Evolutionary conservation across 2,113 vertebrate species (phyloP), one percentile per base, ranked within the genome.

Genomic region (Apteryx owenii): DNA sequence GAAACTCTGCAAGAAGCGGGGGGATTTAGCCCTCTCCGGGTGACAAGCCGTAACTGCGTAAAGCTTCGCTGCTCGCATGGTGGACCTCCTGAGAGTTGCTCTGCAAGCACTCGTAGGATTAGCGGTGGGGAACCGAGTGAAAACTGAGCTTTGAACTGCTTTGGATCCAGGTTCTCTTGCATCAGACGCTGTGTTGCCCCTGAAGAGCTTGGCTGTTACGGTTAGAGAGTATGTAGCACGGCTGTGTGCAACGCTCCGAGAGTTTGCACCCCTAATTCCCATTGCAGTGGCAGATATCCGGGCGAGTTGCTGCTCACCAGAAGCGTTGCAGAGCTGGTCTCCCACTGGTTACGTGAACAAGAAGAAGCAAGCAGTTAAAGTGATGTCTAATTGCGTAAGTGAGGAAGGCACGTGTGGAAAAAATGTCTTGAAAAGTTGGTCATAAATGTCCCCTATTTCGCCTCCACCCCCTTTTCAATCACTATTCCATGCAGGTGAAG

Each of bases 331-430:
- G 82, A 42, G 26, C 42, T n/a, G 28, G 8, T 68, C 17, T 68
- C 46, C 54, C 21, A 16, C 28, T 3, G 0, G 38, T 14, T 46
- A 9, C 31, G 42, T 33, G 22, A 26, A 28, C n/a, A 17, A 36
- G 28, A 17, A 36, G 69, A 56, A 53, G n/a, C 28, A 7, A 16
- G 60, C 78, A 65, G 77, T 69, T 48, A 53, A 38, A 56, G 56
- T 0, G 0, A 48, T 1, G 17, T 40, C 79, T 86, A 3, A 0
- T 26, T 31, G 62, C 8, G 1, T 1, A 3, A 48, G 50, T 2
- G 64, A 66, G 91, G 84, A 93, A 85, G 36, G 84, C 12, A 12
- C 0, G 3, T 12, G 91, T 83, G 91, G 91, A 77, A 36, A 85
- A 85, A 92, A 90, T 83, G 10, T 42, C 4, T 2, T 36, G 72